Percentiles rank a stretch among this genome's conserved stretches.
phyloP scores from a whole-genome alignment of 2,797 vertebrate species.

The Sarcoramphus papa region DNA sequence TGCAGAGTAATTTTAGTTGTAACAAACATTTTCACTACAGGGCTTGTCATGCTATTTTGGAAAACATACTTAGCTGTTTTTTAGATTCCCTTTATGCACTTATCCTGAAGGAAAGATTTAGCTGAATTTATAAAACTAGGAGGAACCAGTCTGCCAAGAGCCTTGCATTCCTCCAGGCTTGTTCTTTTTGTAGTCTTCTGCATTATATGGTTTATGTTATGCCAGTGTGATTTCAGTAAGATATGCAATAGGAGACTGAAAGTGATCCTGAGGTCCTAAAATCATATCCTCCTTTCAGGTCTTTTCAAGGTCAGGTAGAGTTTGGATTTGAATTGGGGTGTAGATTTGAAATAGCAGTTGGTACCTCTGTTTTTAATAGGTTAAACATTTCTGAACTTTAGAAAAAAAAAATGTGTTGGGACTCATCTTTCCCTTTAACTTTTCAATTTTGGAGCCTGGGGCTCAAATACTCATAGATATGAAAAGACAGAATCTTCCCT shows the following conservation, averaged over 20 bases:
- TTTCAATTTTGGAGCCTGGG: background rate
- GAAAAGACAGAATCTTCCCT: background rate
- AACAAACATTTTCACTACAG: background rate
- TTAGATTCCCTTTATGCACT: background rate
- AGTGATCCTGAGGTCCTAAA: background rate
- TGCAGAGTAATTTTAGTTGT: background rate
- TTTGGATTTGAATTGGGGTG: background rate
- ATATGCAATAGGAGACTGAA: background rate
- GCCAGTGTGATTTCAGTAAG: background rate
- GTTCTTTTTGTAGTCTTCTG: background rate
- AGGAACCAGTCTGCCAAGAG: background rate
- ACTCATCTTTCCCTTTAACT: background rate
- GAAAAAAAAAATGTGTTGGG: background rate
- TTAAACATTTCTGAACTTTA: background rate
- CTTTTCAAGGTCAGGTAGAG: background rate
- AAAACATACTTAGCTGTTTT: background rate
- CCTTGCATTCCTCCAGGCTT: background rate
- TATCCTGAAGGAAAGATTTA: background rate
- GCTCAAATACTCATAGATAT: background rate
- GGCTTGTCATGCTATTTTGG: background rate
- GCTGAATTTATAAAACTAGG: background rate
- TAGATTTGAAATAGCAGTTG: background rate
- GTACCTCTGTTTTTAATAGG: background rate
- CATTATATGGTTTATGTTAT: background rate
- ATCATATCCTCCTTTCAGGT: background rate